Conservation (phyloP, 2,113 vertebrate genomes). For the Peromyscus maniculatus region DNA sequence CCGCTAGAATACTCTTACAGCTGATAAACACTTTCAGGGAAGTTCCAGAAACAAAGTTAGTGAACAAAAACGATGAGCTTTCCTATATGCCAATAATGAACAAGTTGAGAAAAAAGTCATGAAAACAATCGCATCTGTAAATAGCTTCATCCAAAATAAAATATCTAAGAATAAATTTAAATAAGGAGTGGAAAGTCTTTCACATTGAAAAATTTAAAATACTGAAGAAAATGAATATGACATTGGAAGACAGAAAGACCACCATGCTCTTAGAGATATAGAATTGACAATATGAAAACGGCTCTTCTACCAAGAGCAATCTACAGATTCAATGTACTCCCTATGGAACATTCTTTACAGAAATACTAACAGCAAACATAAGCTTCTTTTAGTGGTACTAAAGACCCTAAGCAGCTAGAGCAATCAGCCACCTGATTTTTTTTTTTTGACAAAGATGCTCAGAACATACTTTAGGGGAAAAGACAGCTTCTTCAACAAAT, state of each 20-base stretch:
- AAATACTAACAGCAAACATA: background rate
- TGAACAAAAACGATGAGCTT: background rate
- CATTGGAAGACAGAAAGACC: background rate
- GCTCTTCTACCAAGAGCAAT: background rate
- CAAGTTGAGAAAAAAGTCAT: background rate
- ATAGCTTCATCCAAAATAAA: background rate
- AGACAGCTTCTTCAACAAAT: background rate
- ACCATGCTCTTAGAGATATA: background rate
- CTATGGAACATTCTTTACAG: background rate
- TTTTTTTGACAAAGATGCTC: background rate
- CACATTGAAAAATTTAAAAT: background rate
- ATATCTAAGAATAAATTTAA: background rate
- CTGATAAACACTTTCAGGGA: background rate
- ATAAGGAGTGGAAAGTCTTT: background rate
- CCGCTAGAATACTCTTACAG: background rate
- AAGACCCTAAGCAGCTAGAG: background rate
- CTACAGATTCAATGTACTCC: background rate
- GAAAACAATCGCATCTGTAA: background rate
- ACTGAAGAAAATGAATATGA: background rate
- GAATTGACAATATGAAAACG: background rate
- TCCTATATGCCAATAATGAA: background rate
- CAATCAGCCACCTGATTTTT: background rate
- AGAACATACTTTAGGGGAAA: background rate
- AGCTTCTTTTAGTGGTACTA: background rate
- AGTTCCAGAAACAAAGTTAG: background rate